A percentile compares a stretch with the other conserved stretches of the same genome.
Evolutionary conservation across 2,113 vertebrate species (phyloP).

Genomic region (Dolichallabes microphthalmus): DNA sequence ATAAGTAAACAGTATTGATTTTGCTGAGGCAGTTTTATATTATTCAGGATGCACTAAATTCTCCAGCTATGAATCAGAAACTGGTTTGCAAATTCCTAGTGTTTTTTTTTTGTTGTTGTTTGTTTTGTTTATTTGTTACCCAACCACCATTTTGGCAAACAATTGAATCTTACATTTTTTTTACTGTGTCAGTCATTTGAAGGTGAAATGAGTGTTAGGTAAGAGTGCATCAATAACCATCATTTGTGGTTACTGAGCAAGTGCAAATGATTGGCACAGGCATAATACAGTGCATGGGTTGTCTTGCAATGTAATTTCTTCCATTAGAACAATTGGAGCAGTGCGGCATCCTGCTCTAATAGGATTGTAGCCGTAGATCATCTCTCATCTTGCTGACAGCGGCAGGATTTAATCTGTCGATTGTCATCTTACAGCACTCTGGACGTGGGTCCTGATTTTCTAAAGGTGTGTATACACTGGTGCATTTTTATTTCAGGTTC

Average conservation of each 20-base stretch:
- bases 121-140: not conserved
- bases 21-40: conserved; percentile 56
- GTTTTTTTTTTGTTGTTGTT: conserved; percentile 15
- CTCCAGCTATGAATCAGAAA: conserved; percentile 52
- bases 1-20: conserved; percentile 63
- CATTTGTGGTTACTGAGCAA: not conserved
- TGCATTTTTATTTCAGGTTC: not conserved
- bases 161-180: conserved; percentile 38
- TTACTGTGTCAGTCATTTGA: conserved; percentile 5
- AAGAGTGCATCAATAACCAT: not conserved
- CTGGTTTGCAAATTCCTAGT: conserved; percentile 26
- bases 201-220: not conserved
- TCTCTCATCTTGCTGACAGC: conserved; percentile 28
- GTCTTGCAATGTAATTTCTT: not conserved
- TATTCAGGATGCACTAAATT: conserved; percentile 46
- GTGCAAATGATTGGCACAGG: conserved; percentile 37
- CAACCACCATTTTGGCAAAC: not conserved
- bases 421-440: not conserved
- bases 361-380: conserved; percentile 37
- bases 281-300: not conserved
- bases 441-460: not conserved
- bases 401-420: conserved; percentile 29
- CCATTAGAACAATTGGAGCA: not conserved
- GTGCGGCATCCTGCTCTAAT: conserved; percentile 23
- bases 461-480: not conserved